Percentiles rank a stretch among this genome's conserved stretches.
Conservation (phyloP, 1,140 invertebrate species). For the Lithobius niger region DNA sequence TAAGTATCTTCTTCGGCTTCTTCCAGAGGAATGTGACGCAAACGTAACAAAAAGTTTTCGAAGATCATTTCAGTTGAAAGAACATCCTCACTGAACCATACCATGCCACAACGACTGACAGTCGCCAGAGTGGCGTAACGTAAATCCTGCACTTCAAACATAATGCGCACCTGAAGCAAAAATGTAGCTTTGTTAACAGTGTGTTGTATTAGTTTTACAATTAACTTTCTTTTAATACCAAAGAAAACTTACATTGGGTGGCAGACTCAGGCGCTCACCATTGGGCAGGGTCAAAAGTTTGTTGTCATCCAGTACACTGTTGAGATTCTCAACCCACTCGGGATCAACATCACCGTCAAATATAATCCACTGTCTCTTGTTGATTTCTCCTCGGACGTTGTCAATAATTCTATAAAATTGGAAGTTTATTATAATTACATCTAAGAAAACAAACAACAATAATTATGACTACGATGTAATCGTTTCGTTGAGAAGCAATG, state of each 20-base stretch:
- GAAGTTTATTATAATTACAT: no score
- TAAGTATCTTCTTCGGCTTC: constrained; percentile 60
- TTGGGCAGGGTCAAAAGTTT: constrained; percentile 96
- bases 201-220: not conserved
- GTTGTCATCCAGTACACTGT: constrained; percentile 97
- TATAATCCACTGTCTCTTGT: constrained; percentile 98
- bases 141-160: constrained; percentile 99
- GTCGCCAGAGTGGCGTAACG: constrained; percentile 97
- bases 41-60: constrained; percentile 78
- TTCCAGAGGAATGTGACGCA: constrained; percentile 81
- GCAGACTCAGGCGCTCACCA: constrained; percentile 91
- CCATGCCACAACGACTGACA: constrained; percentile 98
- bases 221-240: not conserved
- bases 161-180: constrained; percentile 52
- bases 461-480: no score
- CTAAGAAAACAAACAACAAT: no score
- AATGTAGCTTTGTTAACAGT: not conserved
- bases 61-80: constrained; percentile 98
- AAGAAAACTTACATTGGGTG: constrained; percentile 72
- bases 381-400: constrained; percentile 96
- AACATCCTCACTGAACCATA: constrained; percentile 97
- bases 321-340: constrained; percentile 84
- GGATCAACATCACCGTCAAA: constrained; percentile 92
- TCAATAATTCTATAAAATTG: constrained; percentile 84
- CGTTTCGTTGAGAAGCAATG: no score